Percentiles rank a stretch among this genome's conserved stretches.
Evolutionary conservation across 2,797 vertebrate species (phyloP).

Genomic region (Sebastes kiyomatsui): DNA sequence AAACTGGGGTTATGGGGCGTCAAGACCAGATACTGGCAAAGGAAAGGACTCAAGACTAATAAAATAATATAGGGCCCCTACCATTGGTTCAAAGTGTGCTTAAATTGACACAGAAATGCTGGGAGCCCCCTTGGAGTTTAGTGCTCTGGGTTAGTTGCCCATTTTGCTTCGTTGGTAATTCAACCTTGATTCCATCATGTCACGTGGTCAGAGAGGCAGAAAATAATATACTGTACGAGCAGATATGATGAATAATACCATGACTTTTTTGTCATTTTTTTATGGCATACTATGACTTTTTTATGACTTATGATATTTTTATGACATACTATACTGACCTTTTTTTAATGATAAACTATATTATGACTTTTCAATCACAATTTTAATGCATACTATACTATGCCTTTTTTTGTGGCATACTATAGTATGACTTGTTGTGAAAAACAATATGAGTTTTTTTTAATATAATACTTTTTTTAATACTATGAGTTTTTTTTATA

Average conservation of each 20-base stretch:
- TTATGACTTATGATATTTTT: not conserved
- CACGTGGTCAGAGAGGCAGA: not conserved
- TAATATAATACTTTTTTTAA: too few relatives aligned
- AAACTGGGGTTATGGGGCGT: not conserved
- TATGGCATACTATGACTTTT: not conserved
- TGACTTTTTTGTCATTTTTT: too few relatives aligned
- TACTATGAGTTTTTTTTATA: too few relatives aligned
- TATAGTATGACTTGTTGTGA: too few relatives aligned
- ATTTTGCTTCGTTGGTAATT: not conserved
- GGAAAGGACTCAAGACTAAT: not conserved
- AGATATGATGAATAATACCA: not conserved
- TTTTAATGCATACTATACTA: too few relatives aligned
- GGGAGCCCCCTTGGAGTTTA: too few relatives aligned
- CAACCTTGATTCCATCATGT: not conserved
- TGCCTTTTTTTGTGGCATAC: too few relatives aligned
- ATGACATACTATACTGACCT: too few relatives aligned
- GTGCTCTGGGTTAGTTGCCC: not conserved
- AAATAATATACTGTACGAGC: not conserved
- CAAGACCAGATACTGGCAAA: not conserved
- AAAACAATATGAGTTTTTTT: too few relatives aligned
- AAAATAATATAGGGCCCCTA: not conserved
- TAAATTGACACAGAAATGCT: too few relatives aligned
- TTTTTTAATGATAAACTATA: not conserved
- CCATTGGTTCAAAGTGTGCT: not conserved
- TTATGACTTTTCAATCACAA: not conserved